Percentiles rank a stretch among this genome's conserved stretches.
Conservation (phyloP, 2,888 invertebrate genomes). For the Uloborus plumipes region DNA sequence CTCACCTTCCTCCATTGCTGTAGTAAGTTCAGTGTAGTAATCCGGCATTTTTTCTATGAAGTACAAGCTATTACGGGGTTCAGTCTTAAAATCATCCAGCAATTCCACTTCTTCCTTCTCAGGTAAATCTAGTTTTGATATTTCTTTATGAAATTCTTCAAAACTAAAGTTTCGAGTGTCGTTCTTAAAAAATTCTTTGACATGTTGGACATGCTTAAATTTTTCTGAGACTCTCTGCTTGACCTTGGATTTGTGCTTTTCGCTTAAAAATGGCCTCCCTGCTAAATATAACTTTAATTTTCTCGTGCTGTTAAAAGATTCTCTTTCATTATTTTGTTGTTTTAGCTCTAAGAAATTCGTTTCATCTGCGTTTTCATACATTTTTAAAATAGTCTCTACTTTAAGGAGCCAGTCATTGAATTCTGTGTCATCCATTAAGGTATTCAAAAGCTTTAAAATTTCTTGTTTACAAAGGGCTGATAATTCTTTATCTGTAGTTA, state of each 20-base stretch:
- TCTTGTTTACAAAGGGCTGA: not conserved
- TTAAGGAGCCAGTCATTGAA: no score
- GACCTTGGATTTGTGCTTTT: constrained; percentile 9
- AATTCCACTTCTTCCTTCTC: no score
- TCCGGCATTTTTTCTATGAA: not conserved
- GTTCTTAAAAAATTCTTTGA: not conserved
- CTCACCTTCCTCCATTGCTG: not conserved
- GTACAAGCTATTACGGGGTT: not conserved
- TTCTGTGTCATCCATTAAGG: no score
- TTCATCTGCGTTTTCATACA: constrained; percentile 1
- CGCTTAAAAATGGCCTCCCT: constrained; percentile 16
- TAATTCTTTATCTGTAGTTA: constrained; percentile 1
- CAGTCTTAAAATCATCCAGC: no score
- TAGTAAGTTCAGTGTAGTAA: constrained; percentile 1
- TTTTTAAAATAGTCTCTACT: not conserved
- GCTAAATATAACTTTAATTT: constrained; percentile 10
- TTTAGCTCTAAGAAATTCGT: not conserved
- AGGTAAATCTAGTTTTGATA: no score
- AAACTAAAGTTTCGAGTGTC: no score
- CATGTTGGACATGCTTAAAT: not conserved
- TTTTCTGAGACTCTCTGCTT: not conserved
- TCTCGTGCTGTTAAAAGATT: not conserved
- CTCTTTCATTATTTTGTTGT: not conserved
- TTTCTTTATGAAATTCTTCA: no score
- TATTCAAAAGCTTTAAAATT: not conserved